These are phyloP conservation scores for Petrocephalus sullivani DNA, from an alignment of 2,797 vertebrate species.

Conservation along the genomic window DNA sequence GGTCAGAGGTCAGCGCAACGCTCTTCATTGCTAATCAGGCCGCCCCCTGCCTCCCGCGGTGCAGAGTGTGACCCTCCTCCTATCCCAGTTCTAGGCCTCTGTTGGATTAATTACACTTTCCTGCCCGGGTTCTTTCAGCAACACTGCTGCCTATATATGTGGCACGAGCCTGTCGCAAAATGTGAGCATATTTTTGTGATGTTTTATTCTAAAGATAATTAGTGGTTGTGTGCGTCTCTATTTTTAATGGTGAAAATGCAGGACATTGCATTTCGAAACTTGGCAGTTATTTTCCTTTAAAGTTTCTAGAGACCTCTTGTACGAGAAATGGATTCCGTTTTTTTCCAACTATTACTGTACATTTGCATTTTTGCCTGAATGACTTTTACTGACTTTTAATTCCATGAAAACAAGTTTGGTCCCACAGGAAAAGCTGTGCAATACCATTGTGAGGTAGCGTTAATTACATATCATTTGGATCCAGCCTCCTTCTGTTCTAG, in stretches of 20 bases:
- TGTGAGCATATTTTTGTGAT: not conserved
- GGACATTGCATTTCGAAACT: not conserved
- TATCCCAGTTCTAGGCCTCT: not conserved
- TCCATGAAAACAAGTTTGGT: not conserved
- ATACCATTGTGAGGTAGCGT: not conserved
- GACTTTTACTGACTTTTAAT: not conserved
- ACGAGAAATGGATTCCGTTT: not conserved
- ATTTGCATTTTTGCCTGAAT: not conserved
- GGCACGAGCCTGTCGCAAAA: not conserved
- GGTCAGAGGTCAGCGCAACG: not conserved
- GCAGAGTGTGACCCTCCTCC: not conserved
- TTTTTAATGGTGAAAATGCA: not conserved
- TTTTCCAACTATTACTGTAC: not conserved
- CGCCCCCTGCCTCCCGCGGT: not conserved
- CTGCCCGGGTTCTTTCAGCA: not conserved
- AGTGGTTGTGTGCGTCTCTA: not conserved
- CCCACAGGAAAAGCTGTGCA: not conserved
- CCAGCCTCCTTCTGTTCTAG: not conserved
- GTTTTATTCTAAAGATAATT: not conserved
- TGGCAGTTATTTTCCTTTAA: not conserved
- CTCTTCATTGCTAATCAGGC: constrained; percentile 1
- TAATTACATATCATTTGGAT: not conserved
- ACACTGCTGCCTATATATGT: not conserved
- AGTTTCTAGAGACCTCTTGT: not conserved
- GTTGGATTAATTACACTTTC: not conserved